Evolutionary conservation across 1,140 invertebrate genomes (phyloP).

Genomic region (Diabrotica virgifera): DNA sequence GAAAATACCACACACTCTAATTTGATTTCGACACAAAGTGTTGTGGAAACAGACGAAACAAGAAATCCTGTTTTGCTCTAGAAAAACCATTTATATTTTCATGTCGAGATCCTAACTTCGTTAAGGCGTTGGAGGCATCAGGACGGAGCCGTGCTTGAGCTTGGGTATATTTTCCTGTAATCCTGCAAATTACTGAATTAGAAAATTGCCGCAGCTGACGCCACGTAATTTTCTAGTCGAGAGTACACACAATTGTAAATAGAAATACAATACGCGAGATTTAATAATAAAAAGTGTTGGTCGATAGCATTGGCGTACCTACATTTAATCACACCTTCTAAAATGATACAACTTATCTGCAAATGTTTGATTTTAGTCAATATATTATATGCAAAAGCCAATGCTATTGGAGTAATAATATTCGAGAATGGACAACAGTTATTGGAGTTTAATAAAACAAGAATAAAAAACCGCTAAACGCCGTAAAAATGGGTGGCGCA

Average conservation of each 20-base stretch:
- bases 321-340: neutral
- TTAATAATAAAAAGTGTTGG: constrained; percentile 26
- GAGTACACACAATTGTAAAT: constrained; percentile 31
- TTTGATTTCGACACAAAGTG: no score
- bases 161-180: constrained; percentile 12
- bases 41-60: neutral
- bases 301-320: neutral
- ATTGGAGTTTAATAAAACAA: no score
- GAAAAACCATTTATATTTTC: constrained; percentile 5
- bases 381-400: no score
- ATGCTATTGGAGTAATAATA: no score
- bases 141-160: constrained; percentile 4
- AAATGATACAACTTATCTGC: no score
- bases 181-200: constrained; percentile 26
- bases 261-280: constrained; percentile 28
- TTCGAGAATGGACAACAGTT: no score
- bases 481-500: no score
- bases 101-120: constrained; percentile 7
- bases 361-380: no score
- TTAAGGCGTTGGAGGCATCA: neutral
- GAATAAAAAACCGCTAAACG: no score
- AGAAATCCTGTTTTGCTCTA: constrained; percentile 4
- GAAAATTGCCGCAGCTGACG: constrained; percentile 31
- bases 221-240: constrained; percentile 30
- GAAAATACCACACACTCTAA: no score